Evolutionary conservation across 92 coral and sea anemone genomes (phyloP), one percentile per base, ranked within the genome.

Genomic region (Epizoanthus stellaris): DNA sequence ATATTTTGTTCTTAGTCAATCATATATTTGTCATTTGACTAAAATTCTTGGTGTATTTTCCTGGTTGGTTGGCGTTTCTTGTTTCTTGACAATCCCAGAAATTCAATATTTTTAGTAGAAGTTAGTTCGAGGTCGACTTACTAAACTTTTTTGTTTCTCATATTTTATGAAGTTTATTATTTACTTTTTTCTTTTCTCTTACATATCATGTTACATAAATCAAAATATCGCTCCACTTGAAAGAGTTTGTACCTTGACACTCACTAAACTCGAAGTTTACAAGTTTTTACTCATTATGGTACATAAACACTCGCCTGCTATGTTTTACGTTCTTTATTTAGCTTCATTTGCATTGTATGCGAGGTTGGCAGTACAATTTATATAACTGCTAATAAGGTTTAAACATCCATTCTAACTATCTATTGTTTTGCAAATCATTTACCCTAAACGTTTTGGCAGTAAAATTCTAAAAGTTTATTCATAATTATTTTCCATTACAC

Each of bases 341-440:
- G 7, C 52, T 13, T 68, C 73, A 38, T 68, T 68, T 68, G 38
- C 56, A 52, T 52, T 52, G 60, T 45, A 49, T 72, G 59, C 59
- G 39, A 62, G 67, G 40, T 59, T 79, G 64, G 54, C 70, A 77
- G 65, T 11, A 52, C 82, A 6, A 11, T 42, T 79, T 76, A 39
- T 30, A 14, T 25, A 56, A 30, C 21, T 36, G 34, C 73, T 68
- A 68, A 68, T 38, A 68, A 36, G 9, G 23, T 59, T 59, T 34
- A 76, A 76, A n/a, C 59, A 47, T 6, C n/a, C 68, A 58, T 34
- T 38, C 13, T 62, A 62, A 43, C 17, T 19, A 15, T 16, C 19
- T 62, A 43, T 79, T 64, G 71, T 21, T 79, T 70, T 53, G 17
- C 70, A 61, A 12, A 49, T 64, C 72, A 23, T n/a, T 43, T 39